Percentiles rank a stretch among this genome's conserved stretches.
These are phyloP conservation scores for Drosophila sp. DNA, from an alignment of 1,140 invertebrate species.

Conservation along the genomic window DNA sequence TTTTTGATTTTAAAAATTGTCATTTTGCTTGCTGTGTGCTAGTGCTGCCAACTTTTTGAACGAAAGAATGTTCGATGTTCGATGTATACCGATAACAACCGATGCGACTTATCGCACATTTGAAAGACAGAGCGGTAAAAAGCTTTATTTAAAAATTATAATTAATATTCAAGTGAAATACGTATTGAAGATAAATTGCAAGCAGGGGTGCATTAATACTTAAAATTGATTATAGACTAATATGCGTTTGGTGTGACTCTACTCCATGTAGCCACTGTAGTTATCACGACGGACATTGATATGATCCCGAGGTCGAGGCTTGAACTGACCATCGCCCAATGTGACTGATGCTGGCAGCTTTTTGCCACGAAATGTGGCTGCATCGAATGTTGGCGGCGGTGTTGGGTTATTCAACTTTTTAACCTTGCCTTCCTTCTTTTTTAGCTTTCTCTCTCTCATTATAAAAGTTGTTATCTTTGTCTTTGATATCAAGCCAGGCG, in stretches of 20 bases:
- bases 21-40: too few species aligned
- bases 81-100: slow-evolving; percentile 12
- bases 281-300: slow-evolving; percentile 35
- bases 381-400: slow-evolving; percentile 72
- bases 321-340: slow-evolving; percentile 62
- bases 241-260: background rate
- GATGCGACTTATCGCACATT: background rate
- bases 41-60: too few species aligned
- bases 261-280: slow-evolving; percentile 58
- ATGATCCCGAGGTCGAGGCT: slow-evolving; percentile 46
- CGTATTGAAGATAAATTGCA: background rate
- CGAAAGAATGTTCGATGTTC: too few species aligned
- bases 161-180: background rate
- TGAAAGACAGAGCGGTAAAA: background rate
- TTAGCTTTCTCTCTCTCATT: background rate
- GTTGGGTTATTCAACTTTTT: slow-evolving; percentile 43
- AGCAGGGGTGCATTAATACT: background rate
- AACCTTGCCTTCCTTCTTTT: background rate
- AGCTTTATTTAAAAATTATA: background rate
- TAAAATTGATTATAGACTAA: background rate
- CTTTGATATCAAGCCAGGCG: slow-evolving; percentile 11
- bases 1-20: too few species aligned
- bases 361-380: slow-evolving; percentile 59
- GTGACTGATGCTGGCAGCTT: slow-evolving; percentile 51
- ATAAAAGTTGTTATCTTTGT: background rate